Base-by-base conservation (phyloP, 2,113 vertebrate species). In the Paedocypris sp. region DNA sequence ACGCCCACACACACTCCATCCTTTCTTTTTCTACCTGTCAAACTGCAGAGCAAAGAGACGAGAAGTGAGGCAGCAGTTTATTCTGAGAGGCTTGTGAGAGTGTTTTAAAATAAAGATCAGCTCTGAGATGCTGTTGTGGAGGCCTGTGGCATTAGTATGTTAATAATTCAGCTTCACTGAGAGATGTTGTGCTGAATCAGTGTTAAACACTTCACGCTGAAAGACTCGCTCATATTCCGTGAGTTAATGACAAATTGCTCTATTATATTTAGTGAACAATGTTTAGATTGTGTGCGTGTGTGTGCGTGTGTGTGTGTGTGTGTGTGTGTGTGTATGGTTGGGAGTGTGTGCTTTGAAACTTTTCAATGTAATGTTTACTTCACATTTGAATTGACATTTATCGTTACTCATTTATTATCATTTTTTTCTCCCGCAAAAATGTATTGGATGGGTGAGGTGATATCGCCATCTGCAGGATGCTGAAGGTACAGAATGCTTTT, bases 131-230 rank as follows among this genome's bases (percentile, higher is more conserved):
- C 19, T 41, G 26, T 56, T 26, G 3, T 29, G 11, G 36, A 16
- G 15, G 52, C n/a, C 41, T 8, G 23, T 28, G 35, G 36, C 36
- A 42, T 29, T 56, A 31, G 52, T 56, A 16, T 9, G 35, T 54
- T 6, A 54, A 54, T 54, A 54, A 54, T 54, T 54, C 35, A 54
- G 51, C 22, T 41, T 54, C 16, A 39, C 22, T 54, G n/a, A 54
- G 39, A 54, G 35, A 39, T 54, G 51, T 54, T 54, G 33, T 52
- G 31, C 35, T 18, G 11, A n/a, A 18, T n/a, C n/a, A 50, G 5
- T 50, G 48, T 50, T 50, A 15, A 25, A 4, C n/a, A 16, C 20
- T 10, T 19, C 33, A 31, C 35, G 18, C 50, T 36, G 48, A 8
- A 19, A 32, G 28, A 50, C 9, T 32, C 5, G 11, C 48, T 33